Conservation (phyloP, 2,797 vertebrate species). For the Taeniopygia guttata region DNA sequence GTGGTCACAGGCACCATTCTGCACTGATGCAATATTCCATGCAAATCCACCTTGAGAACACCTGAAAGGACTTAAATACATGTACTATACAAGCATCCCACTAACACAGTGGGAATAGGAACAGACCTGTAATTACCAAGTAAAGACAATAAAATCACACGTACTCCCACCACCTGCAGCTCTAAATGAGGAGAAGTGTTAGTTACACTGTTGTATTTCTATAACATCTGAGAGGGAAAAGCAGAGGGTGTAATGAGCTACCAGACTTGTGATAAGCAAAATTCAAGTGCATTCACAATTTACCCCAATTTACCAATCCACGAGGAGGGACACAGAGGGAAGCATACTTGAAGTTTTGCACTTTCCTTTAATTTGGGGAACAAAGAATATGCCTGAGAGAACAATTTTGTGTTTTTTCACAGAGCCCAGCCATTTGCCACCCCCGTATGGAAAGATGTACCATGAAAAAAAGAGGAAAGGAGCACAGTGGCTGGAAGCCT, state of each 20-base stretch:
- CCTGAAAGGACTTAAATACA: conserved; percentile 49
- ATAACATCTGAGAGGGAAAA: conserved; percentile 61
- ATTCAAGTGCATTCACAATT: conserved; percentile 58
- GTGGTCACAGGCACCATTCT: neutral
- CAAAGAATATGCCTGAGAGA: neutral
- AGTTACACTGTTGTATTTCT: conserved; percentile 70
- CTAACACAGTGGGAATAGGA: conserved; percentile 57
- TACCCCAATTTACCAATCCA: conserved; percentile 6
- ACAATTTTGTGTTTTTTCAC: neutral
- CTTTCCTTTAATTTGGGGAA: conserved; percentile 54
- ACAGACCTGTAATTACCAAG: conserved; percentile 71
- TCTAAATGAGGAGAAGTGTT: conserved; percentile 72
- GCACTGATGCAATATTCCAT: neutral
- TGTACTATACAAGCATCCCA: conserved; percentile 30
- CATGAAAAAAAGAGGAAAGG: neutral
- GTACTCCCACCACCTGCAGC: conserved; percentile 48
- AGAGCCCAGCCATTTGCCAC: neutral
- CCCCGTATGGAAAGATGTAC: neutral
- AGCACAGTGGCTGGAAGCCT: neutral
- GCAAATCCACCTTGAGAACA: conserved; percentile 47
- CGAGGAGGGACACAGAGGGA: neutral
- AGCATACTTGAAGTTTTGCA: conserved; percentile 53
- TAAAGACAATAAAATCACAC: conserved; percentile 71
- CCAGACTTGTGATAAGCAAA: conserved; percentile 54
- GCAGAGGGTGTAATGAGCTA: conserved; percentile 54